Percentiles rank a stretch among this genome's conserved stretches.
phyloP scores from a whole-genome alignment of 2,888 invertebrate genomes.

The Trypoxylon attenuatum region DNA sequence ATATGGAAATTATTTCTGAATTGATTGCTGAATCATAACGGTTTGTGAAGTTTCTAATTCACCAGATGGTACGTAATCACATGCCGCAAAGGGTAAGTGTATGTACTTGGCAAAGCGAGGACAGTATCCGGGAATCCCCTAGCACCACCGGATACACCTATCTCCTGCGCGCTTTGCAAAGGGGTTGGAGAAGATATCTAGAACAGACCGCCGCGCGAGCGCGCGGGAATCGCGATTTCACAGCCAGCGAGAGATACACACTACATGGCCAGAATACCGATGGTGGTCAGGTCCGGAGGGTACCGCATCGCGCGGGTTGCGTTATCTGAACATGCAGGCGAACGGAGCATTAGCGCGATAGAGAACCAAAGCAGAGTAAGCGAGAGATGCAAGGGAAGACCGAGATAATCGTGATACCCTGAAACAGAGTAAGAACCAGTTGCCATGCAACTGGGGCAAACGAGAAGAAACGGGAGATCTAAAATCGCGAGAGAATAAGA shows the following conservation, averaged over 20 bases:
- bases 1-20: too few species aligned
- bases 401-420: too few species aligned
- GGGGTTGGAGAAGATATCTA: background rate
- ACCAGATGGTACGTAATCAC: too few species aligned
- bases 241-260: constrained; percentile 15
- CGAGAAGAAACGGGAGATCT: background rate
- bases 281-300: constrained; percentile 19
- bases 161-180: background rate
- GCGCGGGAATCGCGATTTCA: constrained; percentile 11
- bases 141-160: too few species aligned
- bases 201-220: background rate
- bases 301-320: constrained; percentile 12
- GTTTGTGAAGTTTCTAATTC: too few species aligned
- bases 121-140: too few species aligned
- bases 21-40: too few species aligned
- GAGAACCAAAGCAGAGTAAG: constrained; percentile 14
- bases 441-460: too few species aligned
- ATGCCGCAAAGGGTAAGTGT: too few species aligned
- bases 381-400: constrained; percentile 22
- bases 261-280: background rate
- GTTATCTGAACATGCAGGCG: constrained; percentile 54
- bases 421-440: constrained; percentile 16
- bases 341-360: constrained; percentile 6
- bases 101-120: too few species aligned
- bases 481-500: constrained; percentile 5